A percentile compares a stretch with the other conserved stretches of the same genome.
Evolutionary conservation across 1,140 invertebrate species (phyloP).

Genomic region (Ericerus pela): DNA sequence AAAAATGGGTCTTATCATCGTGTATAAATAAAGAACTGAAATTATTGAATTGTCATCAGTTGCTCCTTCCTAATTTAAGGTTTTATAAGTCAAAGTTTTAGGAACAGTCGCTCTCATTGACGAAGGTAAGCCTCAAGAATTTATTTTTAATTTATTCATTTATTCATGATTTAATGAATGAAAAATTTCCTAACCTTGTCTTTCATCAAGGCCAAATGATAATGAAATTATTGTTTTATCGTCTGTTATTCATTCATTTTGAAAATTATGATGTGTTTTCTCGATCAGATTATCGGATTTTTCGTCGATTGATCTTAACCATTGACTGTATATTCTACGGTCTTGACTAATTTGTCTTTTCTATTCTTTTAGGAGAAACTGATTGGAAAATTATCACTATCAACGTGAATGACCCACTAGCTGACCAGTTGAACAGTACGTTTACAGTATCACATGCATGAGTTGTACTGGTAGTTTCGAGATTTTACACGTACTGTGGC

Average conservation of each 20-base stretch:
- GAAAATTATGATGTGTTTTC: too few relatives aligned
- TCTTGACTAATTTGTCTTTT: background rate
- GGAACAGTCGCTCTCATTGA: constrained; percentile 85
- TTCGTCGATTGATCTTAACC: too few relatives aligned
- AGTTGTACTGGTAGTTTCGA: too few relatives aligned
- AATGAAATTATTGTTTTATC: too few relatives aligned
- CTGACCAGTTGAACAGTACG: constrained; percentile 36
- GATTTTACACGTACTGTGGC: too few relatives aligned
- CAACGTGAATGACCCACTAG: constrained; percentile 37
- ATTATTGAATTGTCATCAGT: background rate
- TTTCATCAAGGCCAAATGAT: too few relatives aligned
- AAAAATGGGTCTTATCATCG: background rate
- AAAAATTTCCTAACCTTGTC: background rate
- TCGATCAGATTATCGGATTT: too few relatives aligned
- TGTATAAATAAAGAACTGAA: background rate
- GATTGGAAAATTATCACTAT: constrained; percentile 54
- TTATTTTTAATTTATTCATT: constrained; percentile 1
- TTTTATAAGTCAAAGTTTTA: constrained; percentile 81
- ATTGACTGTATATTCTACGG: too few relatives aligned
- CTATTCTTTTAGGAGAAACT: constrained; percentile 49
- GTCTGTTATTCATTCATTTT: too few relatives aligned
- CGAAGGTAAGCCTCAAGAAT: constrained; percentile 45
- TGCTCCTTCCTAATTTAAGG: constrained; percentile 36
- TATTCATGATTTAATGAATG: constrained; percentile 2
- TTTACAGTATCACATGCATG: too few relatives aligned